Evolutionary conservation across 1,140 invertebrate species (phyloP), one percentile per base, ranked within the genome.

Genomic region (Musca domestica): DNA sequence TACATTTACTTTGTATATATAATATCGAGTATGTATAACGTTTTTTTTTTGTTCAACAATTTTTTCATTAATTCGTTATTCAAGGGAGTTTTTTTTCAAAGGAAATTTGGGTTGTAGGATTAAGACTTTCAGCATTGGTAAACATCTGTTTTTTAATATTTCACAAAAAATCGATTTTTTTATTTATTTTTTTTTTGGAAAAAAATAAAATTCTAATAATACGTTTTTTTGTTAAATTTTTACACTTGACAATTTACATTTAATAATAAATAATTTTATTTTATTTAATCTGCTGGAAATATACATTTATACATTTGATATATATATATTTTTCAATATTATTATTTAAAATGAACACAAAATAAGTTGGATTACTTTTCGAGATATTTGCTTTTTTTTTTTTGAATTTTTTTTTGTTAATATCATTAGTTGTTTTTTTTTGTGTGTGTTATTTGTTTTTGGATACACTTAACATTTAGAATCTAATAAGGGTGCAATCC

Each of bases 301-400:
- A 52, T 52, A 52, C 19, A 22, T 52, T 52, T 52, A 52, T 41
- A 41, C 34, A 41, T 41, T 41, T 41, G 34, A 41, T 58, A 27
- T 41, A 61, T 61, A 56, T 56, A n/a, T 20, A 20, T 51, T 22
- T 20, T 51, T 1, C n/a, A n/a, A n/a, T n/a, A n/a, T 51, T 51
- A 1, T 17, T 41, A 12, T 61, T 34, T 41, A 61, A 61, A 61
- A 19, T 61, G 56, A 61, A 61, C 56, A 61, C 56, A 61, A 61
- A 61, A 61, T 61, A 61, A 61, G 34, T 61, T 41, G 34, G 30
- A 20, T 61, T 61, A 19, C 19, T 4, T 54, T 3, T 58, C n/a
- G 25, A 2, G 12, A 17, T 61, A 17, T 61, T 34, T 27, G 2
- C 17, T 34, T 61, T 34, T 34, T 19, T 34, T 34, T 51, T 51